Base-by-base conservation (phyloP, 2,797 vertebrate species). In the Brotogeris chrysoptera region DNA sequence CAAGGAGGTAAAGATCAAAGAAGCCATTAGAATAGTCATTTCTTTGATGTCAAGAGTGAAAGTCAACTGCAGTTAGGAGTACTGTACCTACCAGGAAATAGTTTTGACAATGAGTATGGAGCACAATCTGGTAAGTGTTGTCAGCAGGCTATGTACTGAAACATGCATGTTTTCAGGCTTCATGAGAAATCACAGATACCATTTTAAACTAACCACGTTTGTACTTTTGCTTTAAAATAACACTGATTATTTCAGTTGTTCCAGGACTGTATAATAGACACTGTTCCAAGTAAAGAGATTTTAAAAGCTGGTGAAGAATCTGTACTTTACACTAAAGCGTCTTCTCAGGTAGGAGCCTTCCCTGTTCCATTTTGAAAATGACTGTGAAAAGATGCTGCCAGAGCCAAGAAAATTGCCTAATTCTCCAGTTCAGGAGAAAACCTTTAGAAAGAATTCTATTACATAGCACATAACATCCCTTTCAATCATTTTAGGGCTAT, bases 1-100 rank as follows among this genome's bases (percentile, higher is more conserved):
- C 59, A 70, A 77, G 72, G 64, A 87, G 70, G 83, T 91, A 83
- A 89, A 96, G 80, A 96, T 94, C 76, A 95, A 93, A 95, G 72
- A 13, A 82, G 66, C 53, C 64, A 83, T 92, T 80, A 88, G 49
- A 91, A 80, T 4, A 80, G 86, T 90, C 38, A 55, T 34, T 89
- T 73, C 61, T 92, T 53, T 87, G 85, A 95, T 86, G 61, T 82
- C 41, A 57, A 43, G 57, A 82, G 41, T 61, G 78, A 90, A 81
- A 81, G 79, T 49, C 77, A 83, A 2, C 36, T 91, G 69, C 63
- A 50, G 38, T 52, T 32, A 59, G 30, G 47, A 39, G 50, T 61
- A 28, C 41, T 44, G 13, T 24, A 38, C 43, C 70, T 85, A 53
- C 28, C 34, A 50, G 53, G 57, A 92, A 89, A 44, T 14, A 53